A percentile compares a stretch with the other conserved stretches of the same genome.
Conservation (phyloP, 2,888 invertebrate species). For the Lasioglossum lativentre region DNA sequence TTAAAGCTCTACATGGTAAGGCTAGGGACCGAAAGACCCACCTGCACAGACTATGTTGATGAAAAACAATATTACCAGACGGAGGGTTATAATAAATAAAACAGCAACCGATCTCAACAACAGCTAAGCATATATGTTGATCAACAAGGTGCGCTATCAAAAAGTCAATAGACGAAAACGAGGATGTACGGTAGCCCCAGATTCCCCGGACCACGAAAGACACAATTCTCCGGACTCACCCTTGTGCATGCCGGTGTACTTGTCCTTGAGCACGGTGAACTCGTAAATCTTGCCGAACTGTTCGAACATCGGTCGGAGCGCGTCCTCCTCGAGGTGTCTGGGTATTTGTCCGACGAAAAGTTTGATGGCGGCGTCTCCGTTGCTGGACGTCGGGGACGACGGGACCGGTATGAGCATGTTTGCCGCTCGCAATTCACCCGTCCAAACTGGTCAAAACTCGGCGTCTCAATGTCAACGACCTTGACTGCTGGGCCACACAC, state of each 20-base stretch:
- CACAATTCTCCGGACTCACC: constrained; percentile 86
- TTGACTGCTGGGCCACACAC: constrained; percentile 26
- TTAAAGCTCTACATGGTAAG: too few relatives aligned
- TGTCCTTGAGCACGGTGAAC: constrained; percentile 97
- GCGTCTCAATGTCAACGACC: constrained; percentile 43
- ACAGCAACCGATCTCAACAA: too few relatives aligned
- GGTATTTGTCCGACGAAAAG: constrained; percentile 97
- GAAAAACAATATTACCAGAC: too few relatives aligned
- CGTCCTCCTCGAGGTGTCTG: constrained; percentile 94
- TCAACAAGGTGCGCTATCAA: too few relatives aligned
- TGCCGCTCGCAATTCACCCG: neutral
- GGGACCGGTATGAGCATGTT: constrained; percentile 81
- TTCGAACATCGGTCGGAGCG: constrained; percentile 95
- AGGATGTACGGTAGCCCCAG: neutral
- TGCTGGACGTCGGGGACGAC: constrained; percentile 84
- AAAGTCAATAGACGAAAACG: too few relatives aligned
- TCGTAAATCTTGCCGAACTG: constrained; percentile 97
- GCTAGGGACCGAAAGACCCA: too few relatives aligned
- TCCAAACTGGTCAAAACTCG: constrained; percentile 4
- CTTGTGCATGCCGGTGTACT: constrained; percentile 98
- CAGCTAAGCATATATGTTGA: too few relatives aligned
- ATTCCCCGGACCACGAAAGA: neutral
- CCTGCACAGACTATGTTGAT: too few relatives aligned
- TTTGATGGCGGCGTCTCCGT: constrained; percentile 89
- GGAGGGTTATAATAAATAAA: too few relatives aligned